phyloP scores from a whole-genome alignment of 2,797 vertebrate species.

The Poeciliopsis paucimaculata region DNA sequence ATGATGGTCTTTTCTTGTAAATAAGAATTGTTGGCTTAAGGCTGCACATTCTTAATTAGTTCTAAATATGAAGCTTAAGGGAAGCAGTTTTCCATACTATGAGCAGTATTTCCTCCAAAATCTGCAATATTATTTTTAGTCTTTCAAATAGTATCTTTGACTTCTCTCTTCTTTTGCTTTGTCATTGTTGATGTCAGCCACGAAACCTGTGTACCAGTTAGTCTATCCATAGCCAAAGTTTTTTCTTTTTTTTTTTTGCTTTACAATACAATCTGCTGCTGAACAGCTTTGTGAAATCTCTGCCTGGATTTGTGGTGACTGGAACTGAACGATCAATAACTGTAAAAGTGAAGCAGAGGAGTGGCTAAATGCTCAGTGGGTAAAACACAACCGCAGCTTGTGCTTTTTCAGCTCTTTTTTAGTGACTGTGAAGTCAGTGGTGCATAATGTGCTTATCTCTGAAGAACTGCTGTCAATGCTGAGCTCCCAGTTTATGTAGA shows the following conservation, averaged over 20 bases:
- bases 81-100: constrained; percentile 10
- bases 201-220: not conserved
- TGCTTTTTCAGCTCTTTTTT: constrained; percentile 70
- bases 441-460: constrained; percentile 14
- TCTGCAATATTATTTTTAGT: not conserved
- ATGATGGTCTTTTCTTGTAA: constrained; percentile 11
- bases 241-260: constrained; percentile 4
- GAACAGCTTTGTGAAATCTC: constrained; percentile 30
- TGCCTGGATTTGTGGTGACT: constrained; percentile 52
- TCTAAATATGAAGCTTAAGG: constrained; percentile 10
- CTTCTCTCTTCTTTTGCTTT: not conserved
- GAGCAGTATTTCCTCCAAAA: not conserved
- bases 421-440: constrained; percentile 20
- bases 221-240: not conserved
- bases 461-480: not conserved
- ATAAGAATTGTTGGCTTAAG: constrained; percentile 37
- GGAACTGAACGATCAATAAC: constrained; percentile 64
- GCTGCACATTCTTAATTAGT: constrained; percentile 27
- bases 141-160: not conserved
- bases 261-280: constrained; percentile 30
- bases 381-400: constrained; percentile 55
- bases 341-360: constrained; percentile 58
- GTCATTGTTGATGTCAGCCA: not conserved
- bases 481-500: not conserved
- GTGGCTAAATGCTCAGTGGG: constrained; percentile 37